Evolutionary conservation across 2,113 vertebrate genomes (phyloP).

Genomic region (Anarrhichthys ocellatus): DNA sequence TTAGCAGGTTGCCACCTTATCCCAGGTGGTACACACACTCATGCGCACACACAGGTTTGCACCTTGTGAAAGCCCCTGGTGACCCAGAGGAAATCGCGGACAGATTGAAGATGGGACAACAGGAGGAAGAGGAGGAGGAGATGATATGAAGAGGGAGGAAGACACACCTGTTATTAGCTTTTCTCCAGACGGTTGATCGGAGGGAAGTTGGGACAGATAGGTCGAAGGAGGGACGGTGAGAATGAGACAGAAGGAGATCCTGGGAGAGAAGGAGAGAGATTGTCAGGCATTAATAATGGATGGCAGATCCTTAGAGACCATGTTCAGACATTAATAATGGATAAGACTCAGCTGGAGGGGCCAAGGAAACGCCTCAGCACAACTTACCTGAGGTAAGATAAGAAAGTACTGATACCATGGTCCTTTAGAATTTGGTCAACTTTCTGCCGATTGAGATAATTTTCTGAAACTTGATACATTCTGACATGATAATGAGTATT

Average conservation of each 20-base stretch:
- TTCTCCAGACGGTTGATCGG: conserved; percentile 66
- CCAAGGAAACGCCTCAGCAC: conserved; percentile 42
- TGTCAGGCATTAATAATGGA: conserved; percentile 76
- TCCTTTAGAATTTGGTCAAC: background rate
- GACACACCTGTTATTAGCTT: conserved; percentile 80
- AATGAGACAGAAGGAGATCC: conserved; percentile 66
- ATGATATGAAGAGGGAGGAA: conserved; percentile 24
- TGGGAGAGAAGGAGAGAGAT: conserved; percentile 60
- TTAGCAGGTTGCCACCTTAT: conserved; percentile 62
- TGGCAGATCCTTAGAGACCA: conserved; percentile 66
- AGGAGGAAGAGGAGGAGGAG: conserved; percentile 29
- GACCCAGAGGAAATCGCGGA: conserved; percentile 43
- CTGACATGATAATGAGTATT: too few species aligned
- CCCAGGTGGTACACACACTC: conserved; percentile 39
- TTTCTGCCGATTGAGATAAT: background rate
- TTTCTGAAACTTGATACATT: background rate
- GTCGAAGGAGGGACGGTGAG: conserved; percentile 38
- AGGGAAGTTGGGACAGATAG: conserved; percentile 11
- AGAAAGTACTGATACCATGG: background rate
- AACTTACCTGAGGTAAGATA: conserved; percentile 44
- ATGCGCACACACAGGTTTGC: conserved; percentile 39
- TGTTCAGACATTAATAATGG: conserved; percentile 78
- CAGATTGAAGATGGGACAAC: conserved; percentile 52
- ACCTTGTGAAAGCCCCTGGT: conserved; percentile 35
- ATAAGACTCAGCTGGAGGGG: conserved; percentile 70